Evolutionary conservation across 2,797 vertebrate species (phyloP).

Genomic region (Furcifer pardalis): DNA sequence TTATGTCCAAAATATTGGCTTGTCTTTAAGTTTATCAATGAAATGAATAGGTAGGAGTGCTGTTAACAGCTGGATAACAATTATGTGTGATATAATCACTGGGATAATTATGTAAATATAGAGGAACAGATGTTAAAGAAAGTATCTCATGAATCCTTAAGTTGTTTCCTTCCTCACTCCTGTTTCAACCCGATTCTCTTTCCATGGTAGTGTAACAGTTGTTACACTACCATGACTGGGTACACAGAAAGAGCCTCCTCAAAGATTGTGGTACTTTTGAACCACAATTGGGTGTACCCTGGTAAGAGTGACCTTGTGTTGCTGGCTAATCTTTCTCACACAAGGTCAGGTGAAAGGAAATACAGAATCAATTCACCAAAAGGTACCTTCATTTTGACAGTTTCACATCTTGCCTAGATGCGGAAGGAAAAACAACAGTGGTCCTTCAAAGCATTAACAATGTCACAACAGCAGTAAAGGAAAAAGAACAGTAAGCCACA

Average conservation of each 20-base stretch:
- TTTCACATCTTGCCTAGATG: no score
- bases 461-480: neutral
- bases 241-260: no score
- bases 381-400: no score
- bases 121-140: neutral
- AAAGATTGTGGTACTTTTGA: no score
- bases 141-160: neutral
- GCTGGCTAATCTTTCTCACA: no score
- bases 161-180: neutral
- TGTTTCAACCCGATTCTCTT: neutral
- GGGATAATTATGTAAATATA: neutral
- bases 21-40: neutral
- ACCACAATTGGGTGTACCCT: no score
- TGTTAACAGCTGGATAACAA: neutral
- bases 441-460: neutral
- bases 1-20: neutral
- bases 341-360: no score
- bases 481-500: neutral
- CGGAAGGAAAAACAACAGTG: no score
- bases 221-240: no score
- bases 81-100: neutral
- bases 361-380: no score
- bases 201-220: neutral
- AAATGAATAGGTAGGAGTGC: neutral
- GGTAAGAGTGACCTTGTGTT: no score